A percentile compares a stretch with the other conserved stretches of the same genome.
phyloP scores from a whole-genome alignment of 1,140 invertebrate genomes.

The Nylanderia fulva region DNA sequence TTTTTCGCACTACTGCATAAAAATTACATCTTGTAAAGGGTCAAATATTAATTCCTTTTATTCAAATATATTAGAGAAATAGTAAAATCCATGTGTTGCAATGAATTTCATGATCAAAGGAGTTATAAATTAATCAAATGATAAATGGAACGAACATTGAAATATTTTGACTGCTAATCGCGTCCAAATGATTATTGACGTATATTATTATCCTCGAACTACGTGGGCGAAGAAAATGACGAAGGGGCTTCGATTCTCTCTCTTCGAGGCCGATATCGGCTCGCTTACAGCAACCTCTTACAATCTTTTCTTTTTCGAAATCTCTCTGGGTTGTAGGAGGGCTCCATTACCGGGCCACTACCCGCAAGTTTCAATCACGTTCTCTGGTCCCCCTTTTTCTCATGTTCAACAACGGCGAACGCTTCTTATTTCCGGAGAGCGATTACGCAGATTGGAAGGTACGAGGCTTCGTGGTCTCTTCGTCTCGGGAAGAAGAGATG shows the following conservation, averaged over 20 bases:
- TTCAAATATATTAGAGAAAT: too few relatives aligned
- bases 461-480: constrained; percentile 54
- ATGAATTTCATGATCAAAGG: too few relatives aligned
- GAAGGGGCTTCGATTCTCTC: not conserved
- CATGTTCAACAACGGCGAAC: constrained; percentile 58
- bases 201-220: not conserved
- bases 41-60: too few relatives aligned
- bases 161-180: not conserved
- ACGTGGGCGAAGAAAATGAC: not conserved
- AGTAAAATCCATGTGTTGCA: too few relatives aligned
- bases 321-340: constrained; percentile 23
- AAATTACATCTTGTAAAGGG: too few relatives aligned
- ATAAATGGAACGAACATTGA: too few relatives aligned
- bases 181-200: not conserved
- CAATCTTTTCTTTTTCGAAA: constrained; percentile 15
- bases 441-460: constrained; percentile 81
- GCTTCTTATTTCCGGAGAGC: constrained; percentile 76
- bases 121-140: not conserved
- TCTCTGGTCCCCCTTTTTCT: not conserved
- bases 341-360: constrained; percentile 56
- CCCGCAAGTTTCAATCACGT: constrained; percentile 68
- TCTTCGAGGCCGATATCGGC: constrained; percentile 23
- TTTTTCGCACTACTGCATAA: too few relatives aligned
- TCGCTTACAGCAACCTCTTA: not conserved
- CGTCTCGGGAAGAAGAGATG: constrained; percentile 49